phyloP scores from a whole-genome alignment of 1,140 invertebrate genomes.

The Bombus sibiricus region DNA sequence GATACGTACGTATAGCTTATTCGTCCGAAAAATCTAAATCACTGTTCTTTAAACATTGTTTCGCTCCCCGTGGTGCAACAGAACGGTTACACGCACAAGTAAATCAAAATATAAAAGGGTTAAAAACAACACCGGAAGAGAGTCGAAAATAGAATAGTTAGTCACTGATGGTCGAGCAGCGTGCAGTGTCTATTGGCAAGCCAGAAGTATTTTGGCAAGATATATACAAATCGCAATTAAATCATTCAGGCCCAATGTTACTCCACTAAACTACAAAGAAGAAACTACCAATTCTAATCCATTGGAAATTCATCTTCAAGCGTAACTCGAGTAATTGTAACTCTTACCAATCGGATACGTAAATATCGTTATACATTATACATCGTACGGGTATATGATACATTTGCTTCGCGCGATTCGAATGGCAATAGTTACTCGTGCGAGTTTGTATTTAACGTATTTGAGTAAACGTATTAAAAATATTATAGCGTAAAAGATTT shows the following conservation, averaged over 20 bases:
- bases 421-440: too few species aligned
- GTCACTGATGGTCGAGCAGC: slow-evolving; percentile 32
- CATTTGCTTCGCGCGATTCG: too few species aligned
- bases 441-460: too few species aligned
- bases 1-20: too few species aligned
- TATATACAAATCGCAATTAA: slow-evolving; percentile 43
- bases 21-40: too few species aligned
- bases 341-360: accelerated
- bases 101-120: slow-evolving; percentile 51
- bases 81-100: slow-evolving; percentile 16
- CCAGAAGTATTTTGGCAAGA: slow-evolving; percentile 47
- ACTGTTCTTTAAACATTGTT: too few species aligned
- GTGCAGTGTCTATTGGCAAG: slow-evolving; percentile 44
- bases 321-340: background rate
- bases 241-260: slow-evolving; percentile 28
- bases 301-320: accelerated
- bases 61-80: background rate
- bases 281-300: background rate
- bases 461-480: too few species aligned
- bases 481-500: background rate
- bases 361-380: background rate
- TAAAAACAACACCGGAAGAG: slow-evolving; percentile 55
- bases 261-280: background rate
- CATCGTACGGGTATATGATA: too few species aligned
- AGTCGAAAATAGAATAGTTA: slow-evolving; percentile 50